Evolutionary conservation across 2,888 invertebrate genomes (phyloP).

Genomic region (Drosophila nr. perissopoda): DNA sequence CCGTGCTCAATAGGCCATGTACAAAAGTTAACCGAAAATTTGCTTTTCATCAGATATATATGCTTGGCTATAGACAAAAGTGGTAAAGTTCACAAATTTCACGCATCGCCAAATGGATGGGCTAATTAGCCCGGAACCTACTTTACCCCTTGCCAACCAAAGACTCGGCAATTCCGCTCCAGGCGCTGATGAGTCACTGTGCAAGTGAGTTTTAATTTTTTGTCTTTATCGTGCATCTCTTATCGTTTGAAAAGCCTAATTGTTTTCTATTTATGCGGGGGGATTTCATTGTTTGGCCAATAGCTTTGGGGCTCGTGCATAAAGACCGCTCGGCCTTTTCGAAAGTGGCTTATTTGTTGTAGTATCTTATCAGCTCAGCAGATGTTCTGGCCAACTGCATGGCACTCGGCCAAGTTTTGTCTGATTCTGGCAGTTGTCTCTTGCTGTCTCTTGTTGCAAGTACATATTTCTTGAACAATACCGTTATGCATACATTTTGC

Average conservation of each 20-base stretch:
- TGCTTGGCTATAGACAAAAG: constrained; percentile 47
- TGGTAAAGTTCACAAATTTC: constrained; percentile 65
- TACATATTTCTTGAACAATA: constrained; percentile 4
- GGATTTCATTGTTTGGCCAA: constrained; percentile 69
- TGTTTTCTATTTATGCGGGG: constrained; percentile 76
- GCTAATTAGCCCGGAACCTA: constrained; percentile 55
- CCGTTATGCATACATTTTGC: constrained; percentile 23
- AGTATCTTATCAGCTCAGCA: constrained; percentile 42
- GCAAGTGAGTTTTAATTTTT: constrained; percentile 25
- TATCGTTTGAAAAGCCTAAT: constrained; percentile 72
- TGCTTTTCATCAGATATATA: constrained; percentile 67
- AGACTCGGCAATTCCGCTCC: background rate
- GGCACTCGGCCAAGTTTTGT: constrained; percentile 19
- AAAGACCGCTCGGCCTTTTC: constrained; percentile 14
- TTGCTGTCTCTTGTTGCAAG: constrained; percentile 3
- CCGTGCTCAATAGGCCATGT: constrained; percentile 1
- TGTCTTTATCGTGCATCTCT: constrained; percentile 65
- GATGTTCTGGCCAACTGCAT: constrained; percentile 12
- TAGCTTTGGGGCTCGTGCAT: constrained; percentile 51
- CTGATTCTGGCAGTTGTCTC: constrained; percentile 3
- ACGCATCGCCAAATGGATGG: constrained; percentile 59
- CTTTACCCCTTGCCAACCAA: background rate
- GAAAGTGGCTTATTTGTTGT: constrained; percentile 18
- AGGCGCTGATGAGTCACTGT: constrained; percentile 59
- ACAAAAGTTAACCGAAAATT: constrained; percentile 16